A percentile compares a stretch with the other conserved stretches of the same genome.
Conservation (phyloP, 2,797 vertebrate species). For the Poeciliopsis gracilis region DNA sequence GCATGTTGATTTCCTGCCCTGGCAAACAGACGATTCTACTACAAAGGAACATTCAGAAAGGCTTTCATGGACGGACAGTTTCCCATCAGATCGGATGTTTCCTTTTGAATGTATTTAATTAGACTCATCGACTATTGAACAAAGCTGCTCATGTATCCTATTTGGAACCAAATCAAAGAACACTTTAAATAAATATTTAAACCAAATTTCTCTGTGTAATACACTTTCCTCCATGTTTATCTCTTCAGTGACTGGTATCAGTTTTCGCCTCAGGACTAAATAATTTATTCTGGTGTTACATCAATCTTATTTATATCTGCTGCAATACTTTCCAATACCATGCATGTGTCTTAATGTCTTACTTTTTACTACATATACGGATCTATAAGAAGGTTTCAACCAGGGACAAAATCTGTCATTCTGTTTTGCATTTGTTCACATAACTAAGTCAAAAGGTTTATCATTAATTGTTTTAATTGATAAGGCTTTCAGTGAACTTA, state of each 20-base stretch:
- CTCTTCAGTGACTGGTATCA: conserved; percentile 26
- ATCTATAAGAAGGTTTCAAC: conserved; percentile 25
- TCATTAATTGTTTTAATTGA: background rate
- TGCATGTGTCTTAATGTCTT: conserved; percentile 22
- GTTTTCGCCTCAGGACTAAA: conserved; percentile 34
- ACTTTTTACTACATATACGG: background rate
- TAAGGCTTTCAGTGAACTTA: background rate
- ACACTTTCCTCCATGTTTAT: conserved; percentile 18
- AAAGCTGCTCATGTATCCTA: conserved; percentile 22
- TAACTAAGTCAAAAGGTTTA: background rate
- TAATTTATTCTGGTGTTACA: conserved; percentile 32
- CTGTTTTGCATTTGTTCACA: background rate
- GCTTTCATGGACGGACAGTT: conserved; percentile 47
- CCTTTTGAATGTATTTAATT: conserved; percentile 46
- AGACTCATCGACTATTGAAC: conserved; percentile 41
- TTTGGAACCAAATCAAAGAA: conserved; percentile 36
- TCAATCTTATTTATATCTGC: conserved; percentile 31
- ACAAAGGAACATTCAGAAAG: conserved; percentile 62
- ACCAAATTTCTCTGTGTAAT: conserved; percentile 13
- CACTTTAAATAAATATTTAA: conserved; percentile 26
- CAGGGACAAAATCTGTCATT: background rate
- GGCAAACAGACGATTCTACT: conserved; percentile 60
- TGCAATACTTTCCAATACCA: conserved; percentile 17
- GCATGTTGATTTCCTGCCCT: conserved; percentile 75
- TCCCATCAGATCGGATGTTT: conserved; percentile 56